phyloP scores from a whole-genome alignment of 2,113 vertebrate species.

The Erinaceus europaeus region DNA sequence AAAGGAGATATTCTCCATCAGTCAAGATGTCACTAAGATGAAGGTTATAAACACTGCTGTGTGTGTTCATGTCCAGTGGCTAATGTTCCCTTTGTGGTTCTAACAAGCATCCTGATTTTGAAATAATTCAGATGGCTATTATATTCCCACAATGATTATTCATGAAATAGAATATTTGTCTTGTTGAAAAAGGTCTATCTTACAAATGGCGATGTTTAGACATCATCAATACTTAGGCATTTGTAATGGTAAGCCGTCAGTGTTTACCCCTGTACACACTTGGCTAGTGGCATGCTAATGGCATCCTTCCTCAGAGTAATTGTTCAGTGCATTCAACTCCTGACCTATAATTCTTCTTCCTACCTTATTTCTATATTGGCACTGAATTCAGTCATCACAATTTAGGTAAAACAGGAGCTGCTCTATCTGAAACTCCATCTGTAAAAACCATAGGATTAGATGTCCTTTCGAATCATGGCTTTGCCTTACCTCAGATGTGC shows the following conservation, averaged over 20 bases:
- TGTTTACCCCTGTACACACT: conserved; percentile 10
- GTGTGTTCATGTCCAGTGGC: background rate
- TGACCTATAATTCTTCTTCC: background rate
- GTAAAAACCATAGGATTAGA: background rate
- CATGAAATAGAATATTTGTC: background rate
- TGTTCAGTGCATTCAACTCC: background rate
- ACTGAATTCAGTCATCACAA: background rate
- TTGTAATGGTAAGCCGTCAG: background rate
- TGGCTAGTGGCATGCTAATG: background rate
- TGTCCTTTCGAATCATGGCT: background rate
- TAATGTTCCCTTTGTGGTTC: no score
- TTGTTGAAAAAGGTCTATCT: background rate
- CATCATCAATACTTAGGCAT: no score
- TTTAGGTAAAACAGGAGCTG: background rate
- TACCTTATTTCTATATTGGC: background rate
- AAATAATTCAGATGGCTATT: background rate
- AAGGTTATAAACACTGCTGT: conserved; percentile 2
- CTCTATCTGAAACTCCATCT: background rate
- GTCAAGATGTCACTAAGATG: background rate
- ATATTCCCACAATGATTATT: background rate
- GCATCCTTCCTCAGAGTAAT: background rate
- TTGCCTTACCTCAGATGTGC: background rate
- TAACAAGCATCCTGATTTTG: background rate
- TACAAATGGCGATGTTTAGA: background rate
- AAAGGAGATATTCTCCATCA: no score